Evolutionary conservation across 2,113 vertebrate species (phyloP), one percentile per base, ranked within the genome.

Genomic region (Chiloscyllium plagiosum): DNA sequence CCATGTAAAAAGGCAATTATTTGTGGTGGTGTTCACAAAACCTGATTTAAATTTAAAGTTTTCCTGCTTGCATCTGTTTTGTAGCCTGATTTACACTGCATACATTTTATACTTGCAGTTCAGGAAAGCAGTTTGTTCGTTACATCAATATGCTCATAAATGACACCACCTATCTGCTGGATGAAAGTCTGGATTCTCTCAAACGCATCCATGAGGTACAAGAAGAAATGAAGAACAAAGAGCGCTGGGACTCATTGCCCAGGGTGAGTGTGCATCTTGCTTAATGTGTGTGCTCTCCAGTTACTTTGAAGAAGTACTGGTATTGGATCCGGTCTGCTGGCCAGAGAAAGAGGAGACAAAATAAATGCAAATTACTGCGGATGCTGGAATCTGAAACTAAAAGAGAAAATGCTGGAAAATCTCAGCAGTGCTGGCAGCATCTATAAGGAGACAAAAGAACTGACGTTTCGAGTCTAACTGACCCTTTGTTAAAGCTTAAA

Each of bases 71-170:
- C 89, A 42, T 2, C 29, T 93, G 37, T 90, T 87, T 61, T 37
- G n/a, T 8, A n/a, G 61, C 6, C 33, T 22, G 33, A 17, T 90
- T 87, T 90, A 37, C 33, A 66, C n/a, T 42, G n/a, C 47, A 85
- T 69, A 37, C 69, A 37, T 87, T 89, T 96, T 86, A 68, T 89
- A 22, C 66, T 85, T 42, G 1, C 96, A 99, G 99, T 97, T 99
- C 99, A 85, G 99, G 99, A 96, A 99, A 99, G 97, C 99, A 99
- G 98, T 99, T 99, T 97, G 99, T 99, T 96, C 99, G 99, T 97
- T 99, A 99, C 96, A 99, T 99, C 97, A 99, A 99, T 97, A 99
- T 99, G 99, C 97, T 99, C 97, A 99, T 99, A 96, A 99, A 99
- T 37, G 99, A 99, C 97, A 99, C 99, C 22, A 99, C 99, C 85